These are phyloP conservation scores for Macrosteles quadrilineatus DNA, from an alignment of 1,140 invertebrate species.

Conservation along the genomic window DNA sequence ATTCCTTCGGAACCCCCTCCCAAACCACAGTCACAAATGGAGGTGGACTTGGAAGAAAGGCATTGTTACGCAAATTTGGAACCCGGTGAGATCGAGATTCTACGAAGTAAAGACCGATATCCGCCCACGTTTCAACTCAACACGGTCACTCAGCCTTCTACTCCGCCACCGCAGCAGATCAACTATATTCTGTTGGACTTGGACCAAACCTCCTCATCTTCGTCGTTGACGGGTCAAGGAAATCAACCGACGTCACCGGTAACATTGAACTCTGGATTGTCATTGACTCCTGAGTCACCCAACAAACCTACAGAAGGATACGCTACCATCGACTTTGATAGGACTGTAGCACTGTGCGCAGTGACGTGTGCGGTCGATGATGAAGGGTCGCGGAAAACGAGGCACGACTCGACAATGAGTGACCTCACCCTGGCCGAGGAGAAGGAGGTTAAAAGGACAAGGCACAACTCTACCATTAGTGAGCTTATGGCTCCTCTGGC, in stretches of 20 bases:
- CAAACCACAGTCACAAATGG: background rate
- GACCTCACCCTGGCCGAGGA: slow-evolving; percentile 55
- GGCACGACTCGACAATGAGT: slow-evolving; percentile 64
- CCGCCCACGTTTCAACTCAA: slow-evolving; percentile 49
- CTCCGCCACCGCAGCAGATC: slow-evolving; percentile 53
- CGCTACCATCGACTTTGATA: slow-evolving; percentile 92
- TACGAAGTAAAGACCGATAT: slow-evolving; percentile 48
- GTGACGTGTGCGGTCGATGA: slow-evolving; percentile 54
- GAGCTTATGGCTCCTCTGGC: slow-evolving; percentile 50
- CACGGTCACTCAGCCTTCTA: slow-evolving; percentile 53
- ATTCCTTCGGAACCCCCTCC: slow-evolving; percentile 1
- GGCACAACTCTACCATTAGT: slow-evolving; percentile 63
- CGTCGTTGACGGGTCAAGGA: slow-evolving; percentile 10
- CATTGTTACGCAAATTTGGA: slow-evolving; percentile 69
- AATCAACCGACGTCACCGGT: slow-evolving; percentile 10
- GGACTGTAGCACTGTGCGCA: slow-evolving; percentile 78
- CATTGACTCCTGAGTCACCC: slow-evolving; percentile 50
- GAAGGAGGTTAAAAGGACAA: slow-evolving; percentile 62
- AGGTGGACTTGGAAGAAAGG: slow-evolving; percentile 44
- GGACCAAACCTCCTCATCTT: slow-evolving; percentile 50
- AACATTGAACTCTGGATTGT: background rate
- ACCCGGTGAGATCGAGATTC: slow-evolving; percentile 57
- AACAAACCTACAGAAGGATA: slow-evolving; percentile 70
- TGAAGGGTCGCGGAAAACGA: slow-evolving; percentile 63
- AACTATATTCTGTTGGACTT: slow-evolving; percentile 79